These are phyloP conservation scores for Meloidogyne floridensis DNA, from an alignment of 1,140 invertebrate genomes.

Conservation along the genomic window DNA sequence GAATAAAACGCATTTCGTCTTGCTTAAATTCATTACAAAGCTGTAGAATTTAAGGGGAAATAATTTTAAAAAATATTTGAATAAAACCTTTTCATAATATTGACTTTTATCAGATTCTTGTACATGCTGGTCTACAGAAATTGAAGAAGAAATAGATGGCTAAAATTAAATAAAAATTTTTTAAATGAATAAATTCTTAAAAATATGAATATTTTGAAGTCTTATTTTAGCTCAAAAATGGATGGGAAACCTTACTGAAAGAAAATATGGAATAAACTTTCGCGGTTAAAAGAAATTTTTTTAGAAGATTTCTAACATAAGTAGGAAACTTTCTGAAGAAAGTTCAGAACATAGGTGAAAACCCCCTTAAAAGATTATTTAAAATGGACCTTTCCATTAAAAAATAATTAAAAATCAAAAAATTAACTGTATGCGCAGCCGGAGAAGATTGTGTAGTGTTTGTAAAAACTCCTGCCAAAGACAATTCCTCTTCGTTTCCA, in stretches of 20 bases:
- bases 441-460: slow-evolving; percentile 1
- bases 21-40: slow-evolving; percentile 79
- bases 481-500: slow-evolving; percentile 50
- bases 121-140: neutral
- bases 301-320: too few species aligned
- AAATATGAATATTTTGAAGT: too few species aligned
- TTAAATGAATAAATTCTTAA: too few species aligned
- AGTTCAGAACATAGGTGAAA: too few species aligned
- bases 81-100: neutral
- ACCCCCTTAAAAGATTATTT: too few species aligned
- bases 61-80: neutral
- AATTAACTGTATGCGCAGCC: neutral
- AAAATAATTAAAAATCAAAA: too few species aligned
- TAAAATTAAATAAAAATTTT: neutral
- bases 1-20: slow-evolving; percentile 88
- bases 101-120: neutral
- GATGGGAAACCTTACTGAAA: too few species aligned
- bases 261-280: too few species aligned
- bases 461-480: slow-evolving; percentile 41
- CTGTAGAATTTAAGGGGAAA: slow-evolving; percentile 33
- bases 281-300: too few species aligned
- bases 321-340: too few species aligned
- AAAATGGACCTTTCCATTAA: too few species aligned
- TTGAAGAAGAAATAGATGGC: neutral
- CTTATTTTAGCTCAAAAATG: neutral